Percentiles rank a stretch among this genome's conserved stretches.
Conservation (phyloP, 2,888 invertebrate genomes). For the Mimumesa dahlbomi region DNA sequence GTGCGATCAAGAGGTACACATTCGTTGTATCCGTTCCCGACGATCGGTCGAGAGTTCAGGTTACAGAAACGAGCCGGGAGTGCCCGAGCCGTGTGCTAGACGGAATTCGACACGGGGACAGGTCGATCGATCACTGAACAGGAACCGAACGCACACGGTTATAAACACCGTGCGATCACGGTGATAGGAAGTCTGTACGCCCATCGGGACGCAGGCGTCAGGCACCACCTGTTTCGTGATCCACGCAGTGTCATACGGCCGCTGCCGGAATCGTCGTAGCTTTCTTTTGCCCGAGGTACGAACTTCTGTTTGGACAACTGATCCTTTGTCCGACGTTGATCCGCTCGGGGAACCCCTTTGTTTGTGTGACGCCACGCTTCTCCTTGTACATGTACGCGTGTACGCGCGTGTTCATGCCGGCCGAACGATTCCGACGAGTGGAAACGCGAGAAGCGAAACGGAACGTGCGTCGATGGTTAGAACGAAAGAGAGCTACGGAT, state of each 20-base stretch:
- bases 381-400: slow-evolving; percentile 12
- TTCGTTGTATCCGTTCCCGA: slow-evolving; percentile 33
- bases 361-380: slow-evolving; percentile 38
- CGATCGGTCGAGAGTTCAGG: slow-evolving; percentile 43
- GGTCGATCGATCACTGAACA: slow-evolving; percentile 53
- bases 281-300: slow-evolving; percentile 37
- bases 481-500: slow-evolving; percentile 1
- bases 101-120: slow-evolving; percentile 43
- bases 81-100: slow-evolving; percentile 29
- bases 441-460: slow-evolving; percentile 1
- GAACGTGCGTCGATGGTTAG: neutral
- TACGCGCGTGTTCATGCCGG: slow-evolving; percentile 40
- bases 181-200: too few species aligned
- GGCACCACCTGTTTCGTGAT: slow-evolving; percentile 56
- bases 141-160: slow-evolving; percentile 1
- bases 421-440: slow-evolving; percentile 15
- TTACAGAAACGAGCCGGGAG: slow-evolving; percentile 49
- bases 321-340: slow-evolving; percentile 56
- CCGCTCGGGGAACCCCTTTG: slow-evolving; percentile 44
- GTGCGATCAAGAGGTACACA: neutral
- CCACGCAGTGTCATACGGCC: slow-evolving; percentile 21
- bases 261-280: slow-evolving; percentile 35
- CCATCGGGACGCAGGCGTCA: slow-evolving; percentile 13
- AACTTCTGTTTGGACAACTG: slow-evolving; percentile 60
- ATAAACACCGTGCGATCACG: slow-evolving; percentile 16